A percentile compares a stretch with the other conserved stretches of the same genome.
phyloP scores from a whole-genome alignment of 1,140 invertebrate genomes.

The Drosophila sucinea region DNA sequence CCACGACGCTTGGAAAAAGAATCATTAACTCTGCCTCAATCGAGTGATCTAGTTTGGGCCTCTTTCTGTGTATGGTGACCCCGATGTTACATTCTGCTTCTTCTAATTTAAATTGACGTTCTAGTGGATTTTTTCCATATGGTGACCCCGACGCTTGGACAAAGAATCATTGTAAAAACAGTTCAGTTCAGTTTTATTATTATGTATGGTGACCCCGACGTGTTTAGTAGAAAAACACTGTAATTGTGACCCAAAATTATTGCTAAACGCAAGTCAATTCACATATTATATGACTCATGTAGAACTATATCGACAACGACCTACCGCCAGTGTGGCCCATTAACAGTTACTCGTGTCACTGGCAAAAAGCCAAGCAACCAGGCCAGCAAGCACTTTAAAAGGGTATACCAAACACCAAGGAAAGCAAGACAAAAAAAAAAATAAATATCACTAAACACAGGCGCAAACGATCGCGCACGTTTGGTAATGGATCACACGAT shows the following conservation, averaged over 20 bases:
- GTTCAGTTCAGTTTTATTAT: neutral
- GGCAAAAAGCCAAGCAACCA: conserved; percentile 3
- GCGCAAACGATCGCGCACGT: conserved; percentile 80
- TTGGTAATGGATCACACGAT: conserved; percentile 82
- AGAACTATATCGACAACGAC: neutral
- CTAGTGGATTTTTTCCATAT: too few species aligned
- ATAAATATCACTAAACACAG: conserved; percentile 77
- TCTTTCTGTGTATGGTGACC: neutral
- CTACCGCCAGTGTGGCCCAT: conserved; percentile 7
- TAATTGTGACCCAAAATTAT: neutral
- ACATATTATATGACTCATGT: neutral
- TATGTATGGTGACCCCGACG: neutral
- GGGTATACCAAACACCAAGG: conserved; percentile 47
- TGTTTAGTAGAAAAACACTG: neutral
- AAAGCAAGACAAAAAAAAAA: conserved; percentile 41
- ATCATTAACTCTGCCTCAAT: too few species aligned
- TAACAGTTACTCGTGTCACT: conserved; percentile 12
- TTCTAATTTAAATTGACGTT: too few species aligned
- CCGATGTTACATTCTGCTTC: neutral
- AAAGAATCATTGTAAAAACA: neutral
- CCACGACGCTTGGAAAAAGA: too few species aligned
- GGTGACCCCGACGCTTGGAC: neutral
- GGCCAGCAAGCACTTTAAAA: conserved; percentile 23
- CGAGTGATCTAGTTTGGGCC: too few species aligned
- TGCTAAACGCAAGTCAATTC: neutral